Percentiles rank a stretch among this genome's conserved stretches.
phyloP scores from a whole-genome alignment of 2,113 vertebrate species.

The Axis porcinus region DNA sequence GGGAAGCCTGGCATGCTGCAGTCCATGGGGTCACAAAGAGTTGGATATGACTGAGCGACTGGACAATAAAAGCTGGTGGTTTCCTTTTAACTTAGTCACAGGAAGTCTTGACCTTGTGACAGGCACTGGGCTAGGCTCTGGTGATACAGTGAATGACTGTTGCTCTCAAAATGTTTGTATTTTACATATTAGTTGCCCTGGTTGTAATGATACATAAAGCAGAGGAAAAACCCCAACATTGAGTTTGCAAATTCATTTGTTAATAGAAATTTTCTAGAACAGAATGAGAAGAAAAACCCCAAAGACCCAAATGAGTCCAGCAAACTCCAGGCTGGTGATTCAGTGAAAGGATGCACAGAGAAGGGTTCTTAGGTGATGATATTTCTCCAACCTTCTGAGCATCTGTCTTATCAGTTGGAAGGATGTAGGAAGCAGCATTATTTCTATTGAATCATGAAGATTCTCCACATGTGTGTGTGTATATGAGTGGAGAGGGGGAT shows the following conservation, averaged over 20 bases:
- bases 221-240: not conserved
- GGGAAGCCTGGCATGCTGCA: not conserved
- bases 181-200: not conserved
- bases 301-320: not conserved
- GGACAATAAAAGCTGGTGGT: not conserved
- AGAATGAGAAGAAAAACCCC: not conserved
- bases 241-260: not conserved
- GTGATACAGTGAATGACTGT: not conserved
- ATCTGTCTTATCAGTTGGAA: not conserved
- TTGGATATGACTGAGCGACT: not conserved
- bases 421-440: not conserved
- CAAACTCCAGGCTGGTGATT: not conserved
- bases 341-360: not conserved
- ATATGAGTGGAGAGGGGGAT: accelerated
- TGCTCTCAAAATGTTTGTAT: not conserved
- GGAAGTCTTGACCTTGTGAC: not conserved
- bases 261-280: not conserved
- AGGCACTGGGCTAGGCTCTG: not conserved
- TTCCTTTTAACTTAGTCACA: not conserved
- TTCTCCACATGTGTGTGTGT: not conserved
- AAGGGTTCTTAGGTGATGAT: not conserved
- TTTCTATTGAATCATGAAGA: not conserved
- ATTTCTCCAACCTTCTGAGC: not conserved
- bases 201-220: not conserved
- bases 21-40: not conserved